phyloP scores from a whole-genome alignment of 2,113 vertebrate species.

The Lonchura striata region DNA sequence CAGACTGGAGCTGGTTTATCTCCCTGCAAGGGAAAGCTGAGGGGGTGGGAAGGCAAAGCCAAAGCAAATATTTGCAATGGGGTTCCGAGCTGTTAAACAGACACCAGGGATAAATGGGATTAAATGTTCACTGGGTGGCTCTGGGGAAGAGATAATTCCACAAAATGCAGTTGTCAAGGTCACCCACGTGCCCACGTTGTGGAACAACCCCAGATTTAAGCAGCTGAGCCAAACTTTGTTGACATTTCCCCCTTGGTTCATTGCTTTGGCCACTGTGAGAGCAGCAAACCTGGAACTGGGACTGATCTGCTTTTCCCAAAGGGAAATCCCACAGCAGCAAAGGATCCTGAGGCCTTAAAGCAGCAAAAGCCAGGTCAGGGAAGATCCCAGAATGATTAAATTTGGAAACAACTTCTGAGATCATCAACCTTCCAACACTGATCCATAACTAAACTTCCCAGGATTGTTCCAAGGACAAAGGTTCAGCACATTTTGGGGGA shows the following conservation, averaged over 20 bases:
- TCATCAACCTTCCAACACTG: rapidly evolving
- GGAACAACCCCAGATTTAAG: not conserved
- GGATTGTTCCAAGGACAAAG: not conserved
- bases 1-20: not conserved
- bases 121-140: not conserved
- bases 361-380: not conserved
- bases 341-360: not conserved
- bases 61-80: not conserved
- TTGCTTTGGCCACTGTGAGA: not conserved
- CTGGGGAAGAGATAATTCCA: not conserved
- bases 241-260: not conserved
- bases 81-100: not conserved
- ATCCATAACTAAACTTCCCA: not conserved
- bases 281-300: not conserved
- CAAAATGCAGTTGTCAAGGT: not conserved
- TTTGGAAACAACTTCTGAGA: not conserved
- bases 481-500: not conserved
- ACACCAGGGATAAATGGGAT: not conserved
- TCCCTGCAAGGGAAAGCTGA: not conserved
- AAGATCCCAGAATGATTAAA: not conserved
- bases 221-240: not conserved
- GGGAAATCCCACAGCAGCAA: not conserved
- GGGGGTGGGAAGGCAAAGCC: not conserved
- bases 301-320: not conserved
- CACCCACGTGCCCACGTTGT: not conserved